A percentile compares a stretch with the other conserved stretches of the same genome.
Conservation (phyloP, 2,888 invertebrate species). For the Boloria euphrosyne region DNA sequence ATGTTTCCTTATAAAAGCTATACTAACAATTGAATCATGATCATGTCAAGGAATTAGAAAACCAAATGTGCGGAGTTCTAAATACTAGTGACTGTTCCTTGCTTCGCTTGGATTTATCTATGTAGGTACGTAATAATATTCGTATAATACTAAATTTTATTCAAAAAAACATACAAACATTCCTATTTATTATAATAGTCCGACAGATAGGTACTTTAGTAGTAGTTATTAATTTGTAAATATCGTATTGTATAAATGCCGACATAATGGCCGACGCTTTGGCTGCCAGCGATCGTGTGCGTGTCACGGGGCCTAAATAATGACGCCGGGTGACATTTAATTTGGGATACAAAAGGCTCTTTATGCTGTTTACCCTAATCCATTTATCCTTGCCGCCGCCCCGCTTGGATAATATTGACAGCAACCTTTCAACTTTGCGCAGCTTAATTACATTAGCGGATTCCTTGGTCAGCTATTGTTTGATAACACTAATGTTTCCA, state of each 20-base stretch:
- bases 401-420: slow-evolving; percentile 35
- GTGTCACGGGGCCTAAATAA: slow-evolving; percentile 75
- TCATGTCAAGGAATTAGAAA: too few species aligned
- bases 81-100: too few species aligned
- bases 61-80: too few species aligned
- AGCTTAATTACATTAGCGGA: slow-evolving; percentile 37
- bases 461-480: slow-evolving; percentile 31
- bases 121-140: too few species aligned
- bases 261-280: slow-evolving; percentile 37
- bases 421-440: slow-evolving; percentile 37
- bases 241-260: slow-evolving; percentile 42
- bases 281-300: slow-evolving; percentile 64
- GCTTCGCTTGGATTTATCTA: too few species aligned
- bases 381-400: slow-evolving; percentile 46
- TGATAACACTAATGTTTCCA: slow-evolving; percentile 18
- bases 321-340: slow-evolving; percentile 79
- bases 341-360: slow-evolving; percentile 80
- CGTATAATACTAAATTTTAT: too few species aligned
- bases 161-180: too few species aligned
- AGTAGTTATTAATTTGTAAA: background rate
- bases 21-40: too few species aligned
- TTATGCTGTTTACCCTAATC: slow-evolving; percentile 80
- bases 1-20: too few species aligned
- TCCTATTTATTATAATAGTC: too few species aligned
- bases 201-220: background rate